These are phyloP conservation scores for Heliconius ismenius DNA, from an alignment of 2,888 invertebrate species.

Conservation along the genomic window DNA sequence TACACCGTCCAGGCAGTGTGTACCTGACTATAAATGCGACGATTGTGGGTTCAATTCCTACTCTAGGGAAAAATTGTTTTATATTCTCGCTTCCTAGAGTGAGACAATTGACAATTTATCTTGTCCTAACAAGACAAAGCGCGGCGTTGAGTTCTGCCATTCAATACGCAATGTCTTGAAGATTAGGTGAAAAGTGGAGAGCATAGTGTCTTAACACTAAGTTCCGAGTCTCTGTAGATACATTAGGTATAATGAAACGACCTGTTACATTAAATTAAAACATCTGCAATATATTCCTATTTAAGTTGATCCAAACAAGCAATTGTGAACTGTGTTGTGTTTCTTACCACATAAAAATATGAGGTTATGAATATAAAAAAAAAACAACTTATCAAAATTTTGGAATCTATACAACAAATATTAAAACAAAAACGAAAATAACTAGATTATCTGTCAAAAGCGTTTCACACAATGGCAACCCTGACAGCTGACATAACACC, in stretches of 20 bases:
- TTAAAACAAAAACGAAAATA: neutral
- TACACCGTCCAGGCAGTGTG: neutral
- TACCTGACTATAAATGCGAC: no score
- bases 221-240: no score
- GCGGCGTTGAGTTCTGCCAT: neutral
- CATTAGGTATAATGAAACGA: neutral
- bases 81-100: neutral
- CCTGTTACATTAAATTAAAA: neutral
- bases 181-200: neutral
- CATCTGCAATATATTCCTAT: neutral
- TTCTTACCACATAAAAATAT: neutral
- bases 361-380: neutral
- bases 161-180: neutral
- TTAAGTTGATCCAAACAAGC: neutral
- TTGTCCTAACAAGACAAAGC: neutral
- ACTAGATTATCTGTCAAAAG: neutral
- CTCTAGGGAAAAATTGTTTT: neutral
- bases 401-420: neutral
- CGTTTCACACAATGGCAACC: constrained; percentile 5
- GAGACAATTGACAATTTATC: no score
- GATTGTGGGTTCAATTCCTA: neutral
- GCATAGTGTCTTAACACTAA: no score
- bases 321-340: no score
- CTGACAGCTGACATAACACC: constrained; percentile 16
- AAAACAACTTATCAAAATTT: neutral